phyloP scores from a whole-genome alignment of 2,113 vertebrate genomes.

The Oncorhynchus clarkii region DNA sequence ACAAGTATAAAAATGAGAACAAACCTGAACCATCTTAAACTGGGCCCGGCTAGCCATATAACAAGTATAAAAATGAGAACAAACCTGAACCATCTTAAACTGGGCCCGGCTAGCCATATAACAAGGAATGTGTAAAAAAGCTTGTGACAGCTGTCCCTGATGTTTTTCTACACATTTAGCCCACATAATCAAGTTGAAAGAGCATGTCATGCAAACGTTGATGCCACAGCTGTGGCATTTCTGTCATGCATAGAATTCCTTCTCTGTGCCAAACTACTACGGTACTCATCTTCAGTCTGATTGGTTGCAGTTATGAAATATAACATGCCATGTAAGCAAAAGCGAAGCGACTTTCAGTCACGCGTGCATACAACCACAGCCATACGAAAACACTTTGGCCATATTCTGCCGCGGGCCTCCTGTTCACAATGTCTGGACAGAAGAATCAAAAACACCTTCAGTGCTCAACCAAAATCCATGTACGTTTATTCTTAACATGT shows the following conservation, averaged over 20 bases:
- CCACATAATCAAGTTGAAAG: conserved; percentile 2
- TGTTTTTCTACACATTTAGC: conserved; percentile 10
- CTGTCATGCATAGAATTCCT: neutral
- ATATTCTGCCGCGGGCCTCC: neutral
- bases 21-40: no score
- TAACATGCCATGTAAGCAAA: no score
- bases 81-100: neutral
- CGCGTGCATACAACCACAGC: no score
- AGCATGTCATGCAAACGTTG: neutral
- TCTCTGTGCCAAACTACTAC: no score
- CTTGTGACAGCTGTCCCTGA: conserved; percentile 14
- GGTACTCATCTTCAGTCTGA: no score
- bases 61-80: neutral
- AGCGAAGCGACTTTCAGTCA: no score
- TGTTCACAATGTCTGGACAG: neutral
- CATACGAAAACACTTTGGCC: no score
- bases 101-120: neutral
- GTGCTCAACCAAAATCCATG: conserved; percentile 96
- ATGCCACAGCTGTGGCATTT: neutral
- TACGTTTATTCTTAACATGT: conserved; percentile 96
- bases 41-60: no score
- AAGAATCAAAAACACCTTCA: conserved; percentile 81
- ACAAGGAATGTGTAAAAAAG: neutral
- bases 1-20: neutral
- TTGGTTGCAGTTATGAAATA: no score